Base-by-base conservation (phyloP, 35 echinoderm and acorn worm species). In the Ophiothrix spiculata region DNA sequence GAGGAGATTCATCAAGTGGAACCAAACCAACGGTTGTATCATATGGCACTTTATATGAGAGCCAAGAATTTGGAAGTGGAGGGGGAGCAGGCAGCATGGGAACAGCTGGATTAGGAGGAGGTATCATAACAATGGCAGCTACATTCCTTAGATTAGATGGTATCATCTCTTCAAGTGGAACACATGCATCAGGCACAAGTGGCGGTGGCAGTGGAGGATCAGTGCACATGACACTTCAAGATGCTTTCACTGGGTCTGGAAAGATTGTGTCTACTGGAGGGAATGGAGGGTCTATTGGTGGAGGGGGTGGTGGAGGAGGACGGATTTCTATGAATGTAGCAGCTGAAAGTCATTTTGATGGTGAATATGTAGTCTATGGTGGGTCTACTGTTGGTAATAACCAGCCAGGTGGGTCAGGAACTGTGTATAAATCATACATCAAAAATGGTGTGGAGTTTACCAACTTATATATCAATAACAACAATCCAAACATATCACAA, bases 141-240 rank as follows among this genome's bases (percentile, higher is more conserved):
- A 39, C 74, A 23, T 29, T 39, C 35, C 37, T 97, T 23, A 81
- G 90, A 64, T 23, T 97, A 32, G 94, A 97, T 92, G 94, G 94
- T 42, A 89, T 69, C 0, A 35, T 97, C 32, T 78, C 37, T 83
- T 88, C 90, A 38, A 56, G 76, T 97, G 94, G 94, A 33, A 31
- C 38, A 38, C 10, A n/a, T 39, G 92, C 87, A 25, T 37, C 31
- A 32, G 41, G 83, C 46, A 16, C 35, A 33, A 31, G 81, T 60
- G 90, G 94, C 89, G 94, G 94, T 81, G 94, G 94, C 8, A 92
- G 90, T 74, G 94, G 90, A 83, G 94, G 94, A 36, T 78, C 94
- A 64, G 78, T 97, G 14, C 54, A 92, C 42, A 69, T 97, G 0
- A 42, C 56, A 13, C 31, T 88, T 4, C 42, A 76, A 37, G 23